A percentile compares a stretch with the other conserved stretches of the same genome.
These are phyloP conservation scores for Meganola albula DNA, from an alignment of 2,888 invertebrate species.

Conservation along the genomic window DNA sequence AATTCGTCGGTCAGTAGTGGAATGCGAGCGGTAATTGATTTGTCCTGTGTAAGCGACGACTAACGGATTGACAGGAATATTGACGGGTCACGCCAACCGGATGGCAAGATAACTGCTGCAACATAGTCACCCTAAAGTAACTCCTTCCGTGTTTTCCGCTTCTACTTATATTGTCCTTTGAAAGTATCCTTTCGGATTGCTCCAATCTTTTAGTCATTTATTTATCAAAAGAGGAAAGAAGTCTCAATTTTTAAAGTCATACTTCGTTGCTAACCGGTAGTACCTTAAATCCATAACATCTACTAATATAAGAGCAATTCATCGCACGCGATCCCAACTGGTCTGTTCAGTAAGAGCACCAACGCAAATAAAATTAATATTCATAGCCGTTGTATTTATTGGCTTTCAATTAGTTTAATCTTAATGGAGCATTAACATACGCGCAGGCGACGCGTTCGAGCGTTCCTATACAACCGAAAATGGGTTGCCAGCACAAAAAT, in stretches of 20 bases:
- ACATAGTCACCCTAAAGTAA: too few species aligned
- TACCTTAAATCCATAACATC: too few species aligned
- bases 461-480: constrained; percentile 46
- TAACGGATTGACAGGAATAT: constrained; percentile 64
- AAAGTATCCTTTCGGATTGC: too few species aligned
- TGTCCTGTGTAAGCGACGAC: constrained; percentile 71
- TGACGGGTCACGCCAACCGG: constrained; percentile 47
- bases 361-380: constrained; percentile 76
- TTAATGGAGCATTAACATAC: constrained; percentile 77
- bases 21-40: constrained; percentile 75
- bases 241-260: too few species aligned
- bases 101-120: constrained; percentile 28
- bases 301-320: too few species aligned
- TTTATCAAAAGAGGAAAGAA: too few species aligned
- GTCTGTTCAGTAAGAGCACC: constrained; percentile 43
- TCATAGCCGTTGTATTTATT: constrained; percentile 78
- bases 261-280: too few species aligned
- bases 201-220: too few species aligned
- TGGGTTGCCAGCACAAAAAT: constrained; percentile 58
- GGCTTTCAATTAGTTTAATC: constrained; percentile 79
- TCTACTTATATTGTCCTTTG: too few species aligned
- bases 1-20: constrained; percentile 68
- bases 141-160: too few species aligned
- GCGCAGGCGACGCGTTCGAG: constrained; percentile 61
- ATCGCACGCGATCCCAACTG: constrained; percentile 53